Base-by-base conservation (phyloP, 2,113 vertebrate genomes). In the Cariama cristata region DNA sequence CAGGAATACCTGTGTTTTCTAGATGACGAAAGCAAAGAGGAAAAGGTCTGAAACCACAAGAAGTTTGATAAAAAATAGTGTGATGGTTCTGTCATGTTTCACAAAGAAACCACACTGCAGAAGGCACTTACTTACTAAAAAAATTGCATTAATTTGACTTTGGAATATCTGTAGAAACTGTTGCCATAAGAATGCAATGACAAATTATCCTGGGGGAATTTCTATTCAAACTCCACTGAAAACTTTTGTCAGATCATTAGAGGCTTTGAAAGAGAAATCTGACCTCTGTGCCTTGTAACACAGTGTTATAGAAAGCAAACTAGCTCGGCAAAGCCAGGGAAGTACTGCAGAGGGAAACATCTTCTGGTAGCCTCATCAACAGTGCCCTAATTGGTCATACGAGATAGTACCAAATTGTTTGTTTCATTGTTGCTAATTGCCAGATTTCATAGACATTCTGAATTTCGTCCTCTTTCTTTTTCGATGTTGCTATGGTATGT, bases 121-220 rank as follows among this genome's bases (percentile, higher is more conserved):
- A 80, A 95, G 49, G 49, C 44, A 79, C 14, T 80, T 91, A 59
- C 27, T 24, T 18, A 38, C 63, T 71, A 55, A 83, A 88, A 88
- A 76, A 91, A 90, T 59, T 75, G 47, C 26, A 71, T 68, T 97
- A 90, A 97, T 90, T 97, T 96, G 72, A 90, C 80, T 96, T 90
- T 77, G 35, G 66, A 96, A 88, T 89, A 92, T 95, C 60, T 87
- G 35, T 67, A 79, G 68, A 94, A 96, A 90, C 44, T 84, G 87
- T 91, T 93, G 88, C 53, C 95, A 86, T 90, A 93, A 95, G 94
- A 96, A 94, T n/a, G 52, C 79, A 93, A 92, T 93, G 86, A 92
- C 90, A 90, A 73, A 92, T 90, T 94, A 66, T 96, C 81, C 90
- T 90, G 44, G 23, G 85, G 92, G 80, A 91, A 96, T 96, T 88